Evolutionary conservation across 2,888 invertebrate genomes (phyloP).

Genomic region (Hololepta plana): DNA sequence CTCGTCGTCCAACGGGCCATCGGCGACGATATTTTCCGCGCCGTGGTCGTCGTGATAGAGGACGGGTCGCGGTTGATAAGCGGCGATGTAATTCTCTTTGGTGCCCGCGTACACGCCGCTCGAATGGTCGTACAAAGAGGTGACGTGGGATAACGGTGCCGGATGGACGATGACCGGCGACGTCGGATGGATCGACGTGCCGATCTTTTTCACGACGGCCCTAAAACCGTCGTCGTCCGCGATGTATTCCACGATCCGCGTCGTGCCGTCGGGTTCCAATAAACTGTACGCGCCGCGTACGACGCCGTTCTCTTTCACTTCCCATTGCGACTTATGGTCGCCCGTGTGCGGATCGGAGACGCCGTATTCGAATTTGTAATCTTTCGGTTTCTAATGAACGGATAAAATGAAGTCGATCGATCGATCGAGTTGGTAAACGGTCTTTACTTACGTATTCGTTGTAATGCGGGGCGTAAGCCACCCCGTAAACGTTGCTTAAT

Average conservation of each 20-base stretch:
- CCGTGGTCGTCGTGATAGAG: no score
- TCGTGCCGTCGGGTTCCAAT: conserved; percentile 22
- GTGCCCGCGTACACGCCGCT: background rate
- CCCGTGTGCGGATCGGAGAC: conserved; percentile 23
- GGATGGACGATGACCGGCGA: background rate
- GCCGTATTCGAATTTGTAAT: conserved; percentile 21
- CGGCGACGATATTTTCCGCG: no score
- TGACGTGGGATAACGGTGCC: conserved; percentile 1
- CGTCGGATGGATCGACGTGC: conserved; percentile 12
- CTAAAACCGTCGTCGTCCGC: conserved; percentile 22
- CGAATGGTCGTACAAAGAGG: background rate
- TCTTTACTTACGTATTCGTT: conserved; percentile 21
- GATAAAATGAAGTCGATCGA: no score
- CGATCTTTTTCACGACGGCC: conserved; percentile 22
- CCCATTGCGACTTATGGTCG: conserved; percentile 24
- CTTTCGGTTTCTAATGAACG: conserved; percentile 18
- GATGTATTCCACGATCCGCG: conserved; percentile 22
- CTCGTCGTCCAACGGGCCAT: no score
- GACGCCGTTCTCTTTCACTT: conserved; percentile 20
- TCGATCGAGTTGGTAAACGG: no score
- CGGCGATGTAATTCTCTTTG: no score
- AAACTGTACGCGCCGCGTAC: conserved; percentile 23
- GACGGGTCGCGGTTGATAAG: no score
- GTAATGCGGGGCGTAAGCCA: conserved; percentile 19
- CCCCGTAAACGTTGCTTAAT: conserved; percentile 12